phyloP scores from a whole-genome alignment of 2,797 vertebrate genomes.

The Rhinogobio ventralis region DNA sequence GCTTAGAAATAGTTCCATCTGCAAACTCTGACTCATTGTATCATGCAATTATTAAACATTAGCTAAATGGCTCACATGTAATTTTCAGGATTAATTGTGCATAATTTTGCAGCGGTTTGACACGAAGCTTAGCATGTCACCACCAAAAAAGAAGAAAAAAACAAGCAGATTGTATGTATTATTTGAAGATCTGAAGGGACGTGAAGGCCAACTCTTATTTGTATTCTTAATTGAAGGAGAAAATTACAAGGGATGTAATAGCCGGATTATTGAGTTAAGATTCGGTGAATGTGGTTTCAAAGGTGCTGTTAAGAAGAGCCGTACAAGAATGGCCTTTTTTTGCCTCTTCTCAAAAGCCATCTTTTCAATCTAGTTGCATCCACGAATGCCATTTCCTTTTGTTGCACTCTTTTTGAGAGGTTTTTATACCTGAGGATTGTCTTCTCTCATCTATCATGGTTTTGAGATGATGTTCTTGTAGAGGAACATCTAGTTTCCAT shows the following conservation, averaged over 20 bases:
- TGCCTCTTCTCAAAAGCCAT: not conserved
- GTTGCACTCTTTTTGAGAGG: not conserved
- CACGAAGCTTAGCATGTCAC: slow-evolving; percentile 1
- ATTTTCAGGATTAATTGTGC: slow-evolving; percentile 37
- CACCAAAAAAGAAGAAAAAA: not conserved
- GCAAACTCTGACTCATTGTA: slow-evolving; percentile 11
- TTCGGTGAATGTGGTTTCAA: slow-evolving; percentile 16
- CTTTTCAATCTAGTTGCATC: slow-evolving; percentile 4
- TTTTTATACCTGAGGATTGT: not conserved
- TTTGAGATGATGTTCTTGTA: not conserved
- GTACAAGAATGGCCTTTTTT: not conserved
- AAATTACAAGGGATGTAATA: slow-evolving; percentile 18
- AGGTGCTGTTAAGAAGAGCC: not conserved
- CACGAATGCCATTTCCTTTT: not conserved
- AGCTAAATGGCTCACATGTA: slow-evolving; percentile 14
- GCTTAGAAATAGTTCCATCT: not conserved
- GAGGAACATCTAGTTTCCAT: slow-evolving; percentile 2
- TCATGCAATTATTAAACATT: slow-evolving; percentile 10
- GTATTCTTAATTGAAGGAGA: slow-evolving; percentile 35
- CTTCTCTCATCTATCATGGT: not conserved
- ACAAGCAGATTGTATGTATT: slow-evolving; percentile 3
- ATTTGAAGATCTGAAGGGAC: slow-evolving; percentile 18
- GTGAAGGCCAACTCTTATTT: slow-evolving; percentile 31
- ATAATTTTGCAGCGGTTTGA: slow-evolving; percentile 9
- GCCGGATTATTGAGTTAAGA: slow-evolving; percentile 14